These are phyloP conservation scores for Sylvilagus bachmani DNA, from an alignment of 2,113 vertebrate species.

Conservation along the genomic window DNA sequence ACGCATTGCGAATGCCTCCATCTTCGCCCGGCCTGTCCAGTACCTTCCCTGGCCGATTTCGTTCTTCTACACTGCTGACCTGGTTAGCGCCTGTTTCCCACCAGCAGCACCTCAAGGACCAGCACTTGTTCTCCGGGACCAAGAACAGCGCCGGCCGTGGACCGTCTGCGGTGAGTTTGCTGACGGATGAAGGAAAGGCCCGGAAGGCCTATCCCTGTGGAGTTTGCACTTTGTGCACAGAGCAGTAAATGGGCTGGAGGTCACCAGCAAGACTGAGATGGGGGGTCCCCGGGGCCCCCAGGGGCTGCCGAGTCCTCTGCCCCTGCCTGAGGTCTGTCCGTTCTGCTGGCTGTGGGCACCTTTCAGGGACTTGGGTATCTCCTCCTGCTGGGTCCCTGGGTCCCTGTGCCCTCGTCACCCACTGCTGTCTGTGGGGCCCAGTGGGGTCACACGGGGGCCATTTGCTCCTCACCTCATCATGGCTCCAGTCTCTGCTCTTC, in stretches of 20 bases:
- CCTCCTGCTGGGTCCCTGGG: background rate
- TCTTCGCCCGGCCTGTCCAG: background rate
- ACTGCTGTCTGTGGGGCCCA: background rate
- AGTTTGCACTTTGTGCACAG: background rate
- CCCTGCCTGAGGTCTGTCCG: background rate
- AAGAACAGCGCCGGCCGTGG: background rate
- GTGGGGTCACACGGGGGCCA: rapidly evolving
- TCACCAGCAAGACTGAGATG: too few species aligned
- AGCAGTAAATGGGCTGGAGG: background rate
- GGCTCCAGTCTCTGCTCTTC: background rate
- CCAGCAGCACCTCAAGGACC: background rate
- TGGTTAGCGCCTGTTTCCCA: too few species aligned
- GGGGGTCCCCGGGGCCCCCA: background rate
- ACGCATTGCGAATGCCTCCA: rapidly evolving
- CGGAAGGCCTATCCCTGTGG: too few species aligned
- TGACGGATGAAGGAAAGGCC: background rate
- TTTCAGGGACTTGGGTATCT: background rate
- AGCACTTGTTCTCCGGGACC: background rate
- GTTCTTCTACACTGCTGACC: background rate
- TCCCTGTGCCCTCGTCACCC: background rate
- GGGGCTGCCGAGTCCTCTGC: background rate
- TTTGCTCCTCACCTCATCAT: background rate
- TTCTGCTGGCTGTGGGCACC: background rate
- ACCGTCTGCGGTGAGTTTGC: background rate
- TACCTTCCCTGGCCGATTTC: background rate